Base-by-base conservation (phyloP, 2,113 vertebrate species). In the Pimephales promelas region DNA sequence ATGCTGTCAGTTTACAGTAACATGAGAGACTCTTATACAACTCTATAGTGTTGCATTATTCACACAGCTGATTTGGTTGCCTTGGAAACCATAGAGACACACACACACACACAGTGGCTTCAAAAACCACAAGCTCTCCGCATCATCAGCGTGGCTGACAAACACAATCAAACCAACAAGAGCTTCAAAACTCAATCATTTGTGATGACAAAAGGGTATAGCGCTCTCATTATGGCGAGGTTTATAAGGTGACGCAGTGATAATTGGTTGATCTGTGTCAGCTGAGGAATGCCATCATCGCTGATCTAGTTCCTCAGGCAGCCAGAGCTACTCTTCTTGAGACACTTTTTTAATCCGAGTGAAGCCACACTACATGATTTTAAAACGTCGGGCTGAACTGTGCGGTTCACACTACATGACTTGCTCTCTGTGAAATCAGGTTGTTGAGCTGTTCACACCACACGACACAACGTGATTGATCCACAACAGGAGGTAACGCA, bases 201-300 rank as follows among this genome's bases (percentile, higher is more conserved):
- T 45, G 36, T 61, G 59, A 77, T 83, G 47, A 79, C 59, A 66
- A 76, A 81, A 43, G 56, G 54, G 66, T n/a, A n/a, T 78, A 79
- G n/a, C 20, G 40, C 78, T 64, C 73, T 78, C 78, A 84, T 78
- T 79, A 83, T 43, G 43, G 47, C n/a, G 40, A 73, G 24, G 36
- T 49, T 79, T 49, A 83, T 74, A 22, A 77, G 62, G 45, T 22
- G 54, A 83, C 24, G 66, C 31, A 43, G 47, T 85, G 62, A 78
- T 88, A 74, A 86, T 84, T 54, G 78, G 62, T 86, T 79, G 18
- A 85, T 86, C 66, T 81, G 68, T 62, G 45, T 84, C 26, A 80
- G 59, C 43, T 16, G 28, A 40, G 24, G 43, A 28, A 28, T 2
- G 10, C 10, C 13, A 28, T 31, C 54, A 16, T 59, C 20, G 3